phyloP scores from a whole-genome alignment of 2,113 vertebrate species.

The Phyllostomus discolor region DNA sequence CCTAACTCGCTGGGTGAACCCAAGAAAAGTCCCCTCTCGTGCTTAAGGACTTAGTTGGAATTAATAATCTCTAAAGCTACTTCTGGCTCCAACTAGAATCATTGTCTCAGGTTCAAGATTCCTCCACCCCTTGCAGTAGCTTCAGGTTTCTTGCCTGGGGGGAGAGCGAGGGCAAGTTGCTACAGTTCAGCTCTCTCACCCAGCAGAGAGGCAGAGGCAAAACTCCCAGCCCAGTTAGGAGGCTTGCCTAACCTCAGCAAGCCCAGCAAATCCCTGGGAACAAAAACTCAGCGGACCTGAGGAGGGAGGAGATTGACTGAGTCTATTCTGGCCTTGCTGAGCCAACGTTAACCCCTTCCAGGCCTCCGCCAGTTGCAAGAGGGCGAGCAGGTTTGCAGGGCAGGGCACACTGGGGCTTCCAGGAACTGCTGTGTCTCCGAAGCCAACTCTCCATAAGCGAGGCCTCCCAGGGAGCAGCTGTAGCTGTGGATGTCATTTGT shows the following conservation, averaged over 20 bases:
- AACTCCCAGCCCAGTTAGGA: constrained; percentile 21
- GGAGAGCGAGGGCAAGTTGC: constrained; percentile 68
- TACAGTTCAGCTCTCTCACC: constrained; percentile 72
- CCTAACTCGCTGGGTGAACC: neutral
- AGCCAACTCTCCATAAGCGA: constrained; percentile 54
- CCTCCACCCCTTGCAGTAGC: neutral
- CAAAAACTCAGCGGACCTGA: constrained; percentile 56
- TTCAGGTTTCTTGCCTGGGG: neutral
- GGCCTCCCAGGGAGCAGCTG: constrained; percentile 55
- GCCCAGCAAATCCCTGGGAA: constrained; percentile 75
- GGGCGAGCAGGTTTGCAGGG: neutral
- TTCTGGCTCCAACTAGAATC: neutral
- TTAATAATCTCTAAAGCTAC: neutral
- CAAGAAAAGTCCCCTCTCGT: neutral
- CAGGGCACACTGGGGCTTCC: neutral
- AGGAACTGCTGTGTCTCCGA: constrained; percentile 28
- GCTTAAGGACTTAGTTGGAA: neutral
- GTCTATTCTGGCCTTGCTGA: rapidly evolving
- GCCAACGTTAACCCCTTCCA: constrained; percentile 43
- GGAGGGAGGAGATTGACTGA: neutral
- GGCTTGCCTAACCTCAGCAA: constrained; percentile 55
- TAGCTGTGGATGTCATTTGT: neutral
- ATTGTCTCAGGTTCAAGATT: neutral
- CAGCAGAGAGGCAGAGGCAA: constrained; percentile 39
- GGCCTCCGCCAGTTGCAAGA: neutral